A percentile compares a stretch with the other conserved stretches of the same genome.
phyloP scores from a whole-genome alignment of 2,888 invertebrate genomes.

The Nomada ferruginata region DNA sequence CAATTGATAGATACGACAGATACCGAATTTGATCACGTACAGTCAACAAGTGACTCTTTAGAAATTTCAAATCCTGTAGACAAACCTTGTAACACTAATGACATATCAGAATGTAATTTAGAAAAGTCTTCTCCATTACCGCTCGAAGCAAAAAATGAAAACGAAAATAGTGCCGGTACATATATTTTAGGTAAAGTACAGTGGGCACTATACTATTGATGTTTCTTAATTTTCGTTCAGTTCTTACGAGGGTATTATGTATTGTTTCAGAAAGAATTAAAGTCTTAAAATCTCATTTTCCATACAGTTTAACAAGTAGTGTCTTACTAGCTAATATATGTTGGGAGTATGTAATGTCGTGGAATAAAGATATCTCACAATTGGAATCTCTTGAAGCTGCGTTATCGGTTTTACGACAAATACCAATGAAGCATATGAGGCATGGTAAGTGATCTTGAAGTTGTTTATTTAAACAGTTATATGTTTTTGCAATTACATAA shows the following conservation, averaged over 20 bases:
- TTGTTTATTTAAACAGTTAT: background rate
- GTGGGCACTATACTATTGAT: background rate
- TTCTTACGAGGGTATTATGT: background rate
- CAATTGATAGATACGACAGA: conserved; percentile 82
- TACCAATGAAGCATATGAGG: conserved; percentile 88
- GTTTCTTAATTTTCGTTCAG: background rate
- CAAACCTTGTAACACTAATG: conserved; percentile 69
- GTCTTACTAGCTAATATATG: conserved; percentile 93
- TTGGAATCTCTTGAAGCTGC: conserved; percentile 89
- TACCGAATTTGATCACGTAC: conserved; percentile 78
- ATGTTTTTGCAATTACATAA: background rate
- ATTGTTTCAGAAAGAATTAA: conserved; percentile 75
- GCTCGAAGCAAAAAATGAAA: conserved; percentile 76
- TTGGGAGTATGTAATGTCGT: conserved; percentile 95
- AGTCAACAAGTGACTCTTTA: conserved; percentile 67
- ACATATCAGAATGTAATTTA: conserved; percentile 68
- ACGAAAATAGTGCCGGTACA: conserved; percentile 70
- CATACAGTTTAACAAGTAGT: conserved; percentile 92
- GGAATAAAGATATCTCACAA: conserved; percentile 91
- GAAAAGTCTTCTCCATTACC: conserved; percentile 65
- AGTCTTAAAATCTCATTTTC: conserved; percentile 91
- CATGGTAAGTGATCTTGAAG: conserved; percentile 84
- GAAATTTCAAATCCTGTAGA: conserved; percentile 70
- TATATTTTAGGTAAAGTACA: conserved; percentile 72
- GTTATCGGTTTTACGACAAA: conserved; percentile 88